Evolutionary conservation across 2,888 invertebrate species (phyloP), one percentile per base, ranked within the genome.

Genomic region (Drosophila diplacantha): DNA sequence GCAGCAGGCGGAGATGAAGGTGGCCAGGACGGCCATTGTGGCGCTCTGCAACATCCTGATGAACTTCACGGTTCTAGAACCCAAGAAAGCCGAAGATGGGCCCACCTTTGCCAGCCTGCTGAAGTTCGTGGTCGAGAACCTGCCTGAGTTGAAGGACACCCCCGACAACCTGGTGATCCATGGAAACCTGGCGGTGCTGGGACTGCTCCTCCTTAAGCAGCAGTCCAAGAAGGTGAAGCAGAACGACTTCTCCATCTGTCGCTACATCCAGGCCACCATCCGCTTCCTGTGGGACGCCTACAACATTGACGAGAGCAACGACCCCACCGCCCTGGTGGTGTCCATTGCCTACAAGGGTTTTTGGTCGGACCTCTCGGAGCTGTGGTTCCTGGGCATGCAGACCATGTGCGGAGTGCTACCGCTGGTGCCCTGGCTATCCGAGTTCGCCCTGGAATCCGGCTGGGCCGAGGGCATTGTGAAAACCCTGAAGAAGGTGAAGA

Each of bases 341-440:
- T 92, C 96, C 2, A 93, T 95, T 90, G 90, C 92, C 3, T 97
- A 97, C 87, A 95, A 96, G 84, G 93, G 94, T 85, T 91, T 93
- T 81, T 97, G 97, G 97, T 92, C 93, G 90, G 96, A 96, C 86
- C 91, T 97, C 62, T 94, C 93, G 86, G 97, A 97, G 84, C 89
- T 97, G 14, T 97, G 97, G 97, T 97, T 96, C 88, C 90, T 97
- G 66, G 96, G 96, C 22, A 96, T 97, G 95, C 96, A 96, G 87
- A 96, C 96, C 2, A 93, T 97, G 91, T 93, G 95, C 82, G 92
- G 93, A 32, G 93, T 96, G 0, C 88, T 96, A 38, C 92, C 94
- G 18, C 91, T 93, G 65, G 92, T 96, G 66, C 95, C 96, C 5
- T 96, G 96, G 96, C 92, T 96, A 68, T 95, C 95, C 0, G 95